Base-by-base conservation (phyloP, 2,888 invertebrate species). In the Xanthorhoe spadicearia region DNA sequence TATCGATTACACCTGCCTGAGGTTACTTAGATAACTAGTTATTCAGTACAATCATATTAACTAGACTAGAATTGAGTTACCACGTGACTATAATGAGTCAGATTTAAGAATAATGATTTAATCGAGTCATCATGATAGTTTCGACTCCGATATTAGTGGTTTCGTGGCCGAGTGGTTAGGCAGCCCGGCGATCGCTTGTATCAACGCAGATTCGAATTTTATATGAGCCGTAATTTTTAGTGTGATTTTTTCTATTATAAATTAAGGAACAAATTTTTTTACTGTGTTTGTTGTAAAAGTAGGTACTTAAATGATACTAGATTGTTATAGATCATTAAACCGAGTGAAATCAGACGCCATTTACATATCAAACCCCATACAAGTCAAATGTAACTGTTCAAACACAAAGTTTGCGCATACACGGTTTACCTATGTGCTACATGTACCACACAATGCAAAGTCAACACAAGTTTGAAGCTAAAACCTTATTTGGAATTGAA, bases 1-100 rank as follows among this genome's bases (percentile, higher is more conserved):
- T 86, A 83, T 87, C 79, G 79, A 79, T 83, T 86, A 78, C 85
- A 79, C 77, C 81, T 80, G 79, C 69, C 49, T 57, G 67, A 64
- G 60, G 67, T 52, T 56, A 46, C 55, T 49, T 49, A 50, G 28
- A 52, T 51, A 52, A 59, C 59, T 59, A 51, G 35, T 8, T 57
- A 17, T 48, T 48, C 48, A 43, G 13, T 38, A 38, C 38, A 43
- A 43, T 43, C 38, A 43, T 13, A 43, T 13, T 43, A 43, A 43
- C 9, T 38, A 38, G 35, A 8, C 35, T 38, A 38, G 23, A 23
- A 23, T 3, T 4, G 23, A 3, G 23, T 23, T 23, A 23, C 4
- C 23, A 23, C 23, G 4, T 4, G 23, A 23, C 23, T 23, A 3
- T 23, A 23, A 23, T 23, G 23, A 23, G 23, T n/a, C n/a, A n/a